Percentiles rank a stretch among this genome's conserved stretches.
These are phyloP conservation scores for Thymelicus lineola DNA, from an alignment of 2,888 invertebrate genomes.

Conservation along the genomic window DNA sequence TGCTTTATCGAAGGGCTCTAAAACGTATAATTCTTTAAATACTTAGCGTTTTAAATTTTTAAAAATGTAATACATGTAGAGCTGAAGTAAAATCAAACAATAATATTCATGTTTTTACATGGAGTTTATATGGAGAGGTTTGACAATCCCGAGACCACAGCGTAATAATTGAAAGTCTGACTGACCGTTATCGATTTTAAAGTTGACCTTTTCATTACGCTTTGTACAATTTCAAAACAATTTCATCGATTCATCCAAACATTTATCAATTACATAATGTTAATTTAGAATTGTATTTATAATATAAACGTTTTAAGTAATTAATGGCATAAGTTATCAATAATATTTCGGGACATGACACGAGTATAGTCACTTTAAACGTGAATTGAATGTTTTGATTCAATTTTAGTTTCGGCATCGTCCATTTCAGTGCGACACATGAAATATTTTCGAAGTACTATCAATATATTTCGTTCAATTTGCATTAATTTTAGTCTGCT, in stretches of 20 bases:
- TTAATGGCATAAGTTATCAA: not conserved
- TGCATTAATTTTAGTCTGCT: constrained; percentile 69
- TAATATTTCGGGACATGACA: not conserved
- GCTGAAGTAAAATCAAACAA: constrained; percentile 16
- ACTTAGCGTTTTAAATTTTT: not conserved
- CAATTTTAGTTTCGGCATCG: constrained; percentile 9
- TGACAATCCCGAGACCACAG: constrained; percentile 18
- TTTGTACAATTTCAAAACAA: constrained; percentile 6
- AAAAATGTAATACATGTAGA: not conserved
- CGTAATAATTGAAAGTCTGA: constrained; percentile 33
- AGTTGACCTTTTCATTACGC: constrained; percentile 14
- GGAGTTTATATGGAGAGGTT: constrained; percentile 33
- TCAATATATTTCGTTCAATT: constrained; percentile 74
- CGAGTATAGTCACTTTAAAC: not conserved
- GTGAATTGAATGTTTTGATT: constrained; percentile 21
- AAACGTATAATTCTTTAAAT: not conserved
- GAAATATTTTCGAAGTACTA: constrained; percentile 72
- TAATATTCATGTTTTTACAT: constrained; percentile 15
- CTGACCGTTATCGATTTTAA: constrained; percentile 12
- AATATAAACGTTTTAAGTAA: not conserved
- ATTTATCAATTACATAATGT: not conserved
- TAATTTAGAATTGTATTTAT: not conserved
- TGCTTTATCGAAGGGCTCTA: not conserved
- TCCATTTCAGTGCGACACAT: constrained; percentile 46
- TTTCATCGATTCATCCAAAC: not conserved